Conservation (phyloP, 2,113 vertebrate genomes). For the Clarias magur region DNA sequence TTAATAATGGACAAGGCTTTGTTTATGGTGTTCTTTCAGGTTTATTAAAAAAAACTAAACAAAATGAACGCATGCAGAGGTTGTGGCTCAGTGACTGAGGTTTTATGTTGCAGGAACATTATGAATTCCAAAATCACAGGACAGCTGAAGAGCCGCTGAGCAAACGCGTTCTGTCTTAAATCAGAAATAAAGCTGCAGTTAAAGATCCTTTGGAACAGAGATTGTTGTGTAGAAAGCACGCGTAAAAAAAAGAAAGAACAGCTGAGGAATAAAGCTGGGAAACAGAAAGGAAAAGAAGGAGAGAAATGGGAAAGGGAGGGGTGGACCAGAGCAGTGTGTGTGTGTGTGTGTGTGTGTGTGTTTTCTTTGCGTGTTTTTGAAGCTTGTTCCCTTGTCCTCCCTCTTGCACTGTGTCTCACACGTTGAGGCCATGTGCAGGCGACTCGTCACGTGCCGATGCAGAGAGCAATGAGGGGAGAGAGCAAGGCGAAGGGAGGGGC, state of each 20-base stretch:
- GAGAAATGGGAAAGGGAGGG: conserved; percentile 18
- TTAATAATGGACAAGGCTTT: not conserved
- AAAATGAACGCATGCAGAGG: not conserved
- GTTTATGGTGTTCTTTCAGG: not conserved
- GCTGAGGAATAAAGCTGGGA: conserved; percentile 16
- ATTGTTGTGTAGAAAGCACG: not conserved
- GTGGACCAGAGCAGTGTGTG: conserved; percentile 14
- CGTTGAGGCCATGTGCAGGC: conserved; percentile 76
- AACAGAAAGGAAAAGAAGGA: conserved; percentile 16
- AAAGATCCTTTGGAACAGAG: not conserved
- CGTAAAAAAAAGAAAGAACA: conserved; percentile 10
- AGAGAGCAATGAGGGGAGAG: conserved; percentile 67
- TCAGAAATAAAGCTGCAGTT: not conserved
- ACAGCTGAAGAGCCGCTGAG: not conserved
- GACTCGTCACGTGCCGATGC: conserved; percentile 75
- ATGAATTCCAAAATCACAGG: not conserved
- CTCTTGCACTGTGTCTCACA: conserved; percentile 66
- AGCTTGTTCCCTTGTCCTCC: conserved; percentile 50
- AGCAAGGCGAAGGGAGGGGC: conserved; percentile 45
- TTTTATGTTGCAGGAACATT: not conserved
- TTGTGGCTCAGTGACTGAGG: not conserved
- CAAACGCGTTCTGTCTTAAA: not conserved
- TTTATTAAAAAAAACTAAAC: not conserved
- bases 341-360: conserved; percentile 10
- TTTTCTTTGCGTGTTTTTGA: conserved; percentile 56